Conservation (phyloP, 23 tunicate genomes). For the Styela plicata region DNA sequence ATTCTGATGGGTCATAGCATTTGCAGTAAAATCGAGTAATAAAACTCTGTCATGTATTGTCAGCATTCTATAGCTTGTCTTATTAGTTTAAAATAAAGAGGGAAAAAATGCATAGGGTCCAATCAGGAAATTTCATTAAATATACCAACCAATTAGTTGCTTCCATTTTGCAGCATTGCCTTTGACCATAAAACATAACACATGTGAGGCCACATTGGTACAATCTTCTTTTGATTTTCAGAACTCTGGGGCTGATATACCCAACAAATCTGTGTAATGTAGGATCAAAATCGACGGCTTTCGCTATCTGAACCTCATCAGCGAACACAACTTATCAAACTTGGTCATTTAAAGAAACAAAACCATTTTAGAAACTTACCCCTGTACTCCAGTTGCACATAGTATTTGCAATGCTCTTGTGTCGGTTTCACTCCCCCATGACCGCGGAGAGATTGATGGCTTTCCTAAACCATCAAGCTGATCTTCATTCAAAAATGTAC, state of each 20-base stretch:
- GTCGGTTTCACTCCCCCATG: not conserved
- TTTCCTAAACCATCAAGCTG: not conserved
- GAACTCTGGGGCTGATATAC: not conserved
- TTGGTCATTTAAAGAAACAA: not conserved
- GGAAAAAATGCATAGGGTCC: no score
- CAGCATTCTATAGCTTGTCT: no score
- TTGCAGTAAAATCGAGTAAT: not conserved
- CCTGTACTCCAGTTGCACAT: constrained; percentile 9
- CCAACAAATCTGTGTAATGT: not conserved
- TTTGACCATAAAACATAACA: not conserved
- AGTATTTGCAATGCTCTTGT: not conserved
- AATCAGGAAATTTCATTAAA: not conserved
- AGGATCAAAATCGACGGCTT: constrained; percentile 5
- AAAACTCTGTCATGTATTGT: no score
- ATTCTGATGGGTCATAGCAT: not conserved
- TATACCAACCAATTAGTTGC: not conserved
- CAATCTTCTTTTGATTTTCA: not conserved
- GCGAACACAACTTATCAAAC: not conserved
- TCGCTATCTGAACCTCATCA: constrained; percentile 15
- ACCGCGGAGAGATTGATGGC: not conserved
- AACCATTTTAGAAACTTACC: not conserved
- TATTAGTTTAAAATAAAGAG: no score
- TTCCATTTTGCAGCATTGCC: not conserved
- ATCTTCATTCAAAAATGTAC: not conserved
- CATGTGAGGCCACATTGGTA: not conserved